These are phyloP conservation scores for Polypedilum pembai DNA, from an alignment of 1,140 invertebrate species.

Conservation along the genomic window DNA sequence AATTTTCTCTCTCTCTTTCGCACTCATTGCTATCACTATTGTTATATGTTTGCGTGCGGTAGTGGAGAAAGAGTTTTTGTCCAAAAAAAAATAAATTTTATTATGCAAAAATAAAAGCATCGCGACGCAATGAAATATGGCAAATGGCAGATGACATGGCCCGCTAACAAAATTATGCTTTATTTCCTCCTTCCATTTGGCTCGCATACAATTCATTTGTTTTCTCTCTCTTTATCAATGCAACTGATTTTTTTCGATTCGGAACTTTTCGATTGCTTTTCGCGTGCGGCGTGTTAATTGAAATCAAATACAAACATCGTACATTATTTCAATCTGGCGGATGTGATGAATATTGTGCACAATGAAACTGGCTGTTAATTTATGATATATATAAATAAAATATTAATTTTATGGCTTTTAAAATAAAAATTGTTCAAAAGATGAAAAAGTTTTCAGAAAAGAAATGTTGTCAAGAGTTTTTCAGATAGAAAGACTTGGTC, in stretches of 20 bases:
- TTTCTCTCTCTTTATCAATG: neutral
- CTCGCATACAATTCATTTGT: neutral
- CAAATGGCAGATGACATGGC: slow-evolving; percentile 10
- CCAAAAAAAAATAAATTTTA: neutral
- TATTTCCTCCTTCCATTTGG: neutral
- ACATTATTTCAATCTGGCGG: too few species aligned
- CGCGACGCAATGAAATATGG: neutral
- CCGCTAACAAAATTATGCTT: slow-evolving; percentile 11
- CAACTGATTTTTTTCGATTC: too few species aligned
- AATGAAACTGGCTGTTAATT: too few species aligned
- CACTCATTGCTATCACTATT: neutral
- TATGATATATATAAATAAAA: too few species aligned
- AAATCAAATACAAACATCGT: neutral
- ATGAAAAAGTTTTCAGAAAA: too few species aligned
- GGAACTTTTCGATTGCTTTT: neutral
- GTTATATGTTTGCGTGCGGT: too few species aligned
- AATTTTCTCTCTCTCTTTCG: neutral
- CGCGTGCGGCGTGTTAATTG: neutral
- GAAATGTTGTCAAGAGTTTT: too few species aligned
- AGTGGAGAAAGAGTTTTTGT: neutral
- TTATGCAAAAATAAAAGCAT: slow-evolving; percentile 10
- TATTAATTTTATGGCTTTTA: too few species aligned
- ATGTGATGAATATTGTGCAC: too few species aligned
- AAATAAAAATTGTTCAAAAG: too few species aligned
- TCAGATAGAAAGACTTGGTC: too few species aligned